Base-by-base conservation (phyloP, 2,113 vertebrate genomes). In the Romanogobio albipinnatus region DNA sequence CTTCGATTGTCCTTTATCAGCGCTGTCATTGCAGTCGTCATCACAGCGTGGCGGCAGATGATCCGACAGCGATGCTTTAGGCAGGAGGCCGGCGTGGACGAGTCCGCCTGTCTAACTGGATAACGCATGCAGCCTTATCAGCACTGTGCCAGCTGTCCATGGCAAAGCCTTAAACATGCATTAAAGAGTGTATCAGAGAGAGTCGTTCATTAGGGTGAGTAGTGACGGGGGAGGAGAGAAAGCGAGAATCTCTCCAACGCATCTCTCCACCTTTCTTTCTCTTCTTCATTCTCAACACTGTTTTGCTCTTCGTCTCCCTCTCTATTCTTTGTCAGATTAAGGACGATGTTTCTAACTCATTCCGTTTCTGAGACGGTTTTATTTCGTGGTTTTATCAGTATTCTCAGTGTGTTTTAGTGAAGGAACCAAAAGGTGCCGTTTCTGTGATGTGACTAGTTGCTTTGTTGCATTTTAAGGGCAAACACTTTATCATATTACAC, bases 121-220 rank as follows among this genome's bases (percentile, higher is more conserved):
- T 85, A 85, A 84, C 49, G 77, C 81, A 61, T 56, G 75, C 47
- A 26, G 64, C 71, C 88, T 86, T 87, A 89, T 89, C 88, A 87
- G 84, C 24, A 2, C 56, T 22, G 39, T 19, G 29, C 53, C 88
- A 89, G 84, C 71, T 39, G 29, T 83, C 51, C 19, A 29, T 56
- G 6, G 8, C 58, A 36, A 73, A 49, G 39, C 71, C 84, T 62
- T 71, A 59, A 78, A 80, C 86, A 77, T 82, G 49, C 66, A 71
- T 66, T 71, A 66, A 82, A 53, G 53, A 81, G 76, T 70, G 58
- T 73, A 62, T 73, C 53, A 74, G 56, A 58, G 47, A 81, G 64
- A 73, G 53, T 58, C 36, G 80, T 86, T 88, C 81, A 88, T 86
- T 76, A 84, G 66, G 53, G 45, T 74, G 78, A 61, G 70, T 24